Conservation (phyloP, 2,113 vertebrate genomes). For the Oryzias javanicus region DNA sequence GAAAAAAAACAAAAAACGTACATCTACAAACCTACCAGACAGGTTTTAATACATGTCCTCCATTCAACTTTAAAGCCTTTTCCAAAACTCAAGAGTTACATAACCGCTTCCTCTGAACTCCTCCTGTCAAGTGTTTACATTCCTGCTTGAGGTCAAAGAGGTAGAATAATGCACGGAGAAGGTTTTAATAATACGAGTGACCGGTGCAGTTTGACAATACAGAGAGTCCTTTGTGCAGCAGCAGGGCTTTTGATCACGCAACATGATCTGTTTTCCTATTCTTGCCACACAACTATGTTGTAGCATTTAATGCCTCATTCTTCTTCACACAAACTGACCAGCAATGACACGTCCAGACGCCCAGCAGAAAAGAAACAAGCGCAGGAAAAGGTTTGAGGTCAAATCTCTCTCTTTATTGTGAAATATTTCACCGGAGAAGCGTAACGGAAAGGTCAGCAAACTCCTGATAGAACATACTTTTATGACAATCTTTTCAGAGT, state of each 20-base stretch:
- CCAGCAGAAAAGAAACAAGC: neutral
- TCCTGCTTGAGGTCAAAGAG: conserved; percentile 30
- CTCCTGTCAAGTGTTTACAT: conserved; percentile 47
- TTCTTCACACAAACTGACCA: conserved; percentile 10
- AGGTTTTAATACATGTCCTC: conserved; percentile 24
- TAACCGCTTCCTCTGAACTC: conserved; percentile 10
- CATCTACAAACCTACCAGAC: neutral
- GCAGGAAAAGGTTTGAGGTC: conserved; percentile 27
- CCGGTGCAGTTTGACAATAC: conserved; percentile 47
- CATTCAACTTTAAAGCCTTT: conserved; percentile 2
- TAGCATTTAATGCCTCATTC: conserved; percentile 35
- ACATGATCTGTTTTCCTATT: conserved; percentile 52
- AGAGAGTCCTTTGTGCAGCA: conserved; percentile 58
- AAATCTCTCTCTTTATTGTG: conserved; percentile 69
- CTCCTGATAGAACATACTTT: conserved; percentile 39
- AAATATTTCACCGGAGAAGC: conserved; percentile 61
- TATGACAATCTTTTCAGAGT: conserved; percentile 60
- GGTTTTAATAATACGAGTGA: conserved; percentile 53
- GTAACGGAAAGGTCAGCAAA: conserved; percentile 48
- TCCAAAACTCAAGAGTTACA: conserved; percentile 13
- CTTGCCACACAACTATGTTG: conserved; percentile 37
- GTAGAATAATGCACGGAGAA: conserved; percentile 49
- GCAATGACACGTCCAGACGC: neutral
- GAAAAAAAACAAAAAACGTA: too few relatives aligned
- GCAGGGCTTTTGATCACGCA: conserved; percentile 60